phyloP scores from a whole-genome alignment of 2,113 vertebrate genomes.

The Spea bombifrons region DNA sequence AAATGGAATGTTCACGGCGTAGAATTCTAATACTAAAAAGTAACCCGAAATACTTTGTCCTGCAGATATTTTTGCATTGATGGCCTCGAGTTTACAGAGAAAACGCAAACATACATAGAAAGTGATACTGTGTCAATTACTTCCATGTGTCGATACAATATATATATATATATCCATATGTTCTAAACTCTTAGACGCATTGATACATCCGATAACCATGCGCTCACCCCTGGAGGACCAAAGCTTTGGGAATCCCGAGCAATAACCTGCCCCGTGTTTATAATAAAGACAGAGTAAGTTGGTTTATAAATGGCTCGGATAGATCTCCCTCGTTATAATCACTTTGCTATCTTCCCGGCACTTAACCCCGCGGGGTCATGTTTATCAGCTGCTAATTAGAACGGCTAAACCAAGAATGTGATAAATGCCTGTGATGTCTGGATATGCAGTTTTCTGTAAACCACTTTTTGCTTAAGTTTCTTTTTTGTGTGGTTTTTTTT shows the following conservation, averaged over 20 bases:
- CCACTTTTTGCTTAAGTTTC: too few species aligned
- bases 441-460: neutral
- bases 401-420: constrained; percentile 32
- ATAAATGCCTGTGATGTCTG: constrained; percentile 22
- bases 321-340: constrained; percentile 41
- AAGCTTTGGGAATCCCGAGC: neutral
- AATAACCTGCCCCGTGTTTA: constrained; percentile 38
- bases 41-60: too few species aligned
- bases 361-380: constrained; percentile 40
- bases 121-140: too few species aligned
- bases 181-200: neutral
- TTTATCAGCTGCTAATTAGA: constrained; percentile 45
- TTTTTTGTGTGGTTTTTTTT: too few species aligned
- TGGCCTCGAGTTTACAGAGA: too few species aligned
- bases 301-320: constrained; percentile 21
- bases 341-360: constrained; percentile 37
- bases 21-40: too few species aligned
- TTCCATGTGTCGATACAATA: too few species aligned
- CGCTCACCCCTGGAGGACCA: neutral
- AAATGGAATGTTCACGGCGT: too few species aligned
- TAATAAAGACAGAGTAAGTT: constrained; percentile 36
- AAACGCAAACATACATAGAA: too few species aligned
- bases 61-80: too few species aligned
- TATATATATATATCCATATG: too few species aligned
- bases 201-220: neutral